Evolutionary conservation across 2,888 invertebrate species (phyloP), one percentile per base, ranked within the genome.

Genomic region (Phaedon cochleariae): DNA sequence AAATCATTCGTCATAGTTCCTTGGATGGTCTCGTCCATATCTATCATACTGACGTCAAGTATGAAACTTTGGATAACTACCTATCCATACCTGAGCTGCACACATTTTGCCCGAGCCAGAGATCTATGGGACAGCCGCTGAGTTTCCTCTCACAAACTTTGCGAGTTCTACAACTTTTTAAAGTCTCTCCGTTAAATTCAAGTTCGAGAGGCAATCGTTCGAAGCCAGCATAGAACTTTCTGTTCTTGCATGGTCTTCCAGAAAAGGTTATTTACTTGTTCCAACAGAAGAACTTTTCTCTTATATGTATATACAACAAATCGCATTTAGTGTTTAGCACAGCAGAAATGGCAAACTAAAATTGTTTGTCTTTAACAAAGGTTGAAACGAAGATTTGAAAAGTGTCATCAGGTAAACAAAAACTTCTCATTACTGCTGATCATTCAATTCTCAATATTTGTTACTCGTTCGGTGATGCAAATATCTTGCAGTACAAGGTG

Each of bases 151-250:
- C 52, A 46, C 54, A 62, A 66, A 62, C 49, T 66, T 62, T 54
- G 34, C 15, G 51, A 66, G 62, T 62, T 66, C 62, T 59, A 64
- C 62, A 62, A 70, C 64, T 70, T 70, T 68, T 67, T 67, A 63
- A 69, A 69, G 65, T 79, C 75, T 78, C 79, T 77, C 77, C 78
- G 80, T 79, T 80, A 79, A 81, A 81, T 79, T 81, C 80, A 77
- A 80, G 79, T 81, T 81, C 78, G 78, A 80, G 78, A 79, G 79
- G 79, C 79, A 81, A 81, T 80, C 79, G 74, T 69, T 68, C 71
- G 71, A 70, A 71, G 69, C 68, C 66, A 62, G 63, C 52, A 62
- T 41, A n/a, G 68, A 70, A 73, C 69, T 74, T 76, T 74, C 69
- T 67, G 66, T 72, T 71, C 70, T 71, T 72, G 68, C 72, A 72